Base-by-base conservation (phyloP, 2,113 vertebrate genomes). In the Trochalopteron elliotii region DNA sequence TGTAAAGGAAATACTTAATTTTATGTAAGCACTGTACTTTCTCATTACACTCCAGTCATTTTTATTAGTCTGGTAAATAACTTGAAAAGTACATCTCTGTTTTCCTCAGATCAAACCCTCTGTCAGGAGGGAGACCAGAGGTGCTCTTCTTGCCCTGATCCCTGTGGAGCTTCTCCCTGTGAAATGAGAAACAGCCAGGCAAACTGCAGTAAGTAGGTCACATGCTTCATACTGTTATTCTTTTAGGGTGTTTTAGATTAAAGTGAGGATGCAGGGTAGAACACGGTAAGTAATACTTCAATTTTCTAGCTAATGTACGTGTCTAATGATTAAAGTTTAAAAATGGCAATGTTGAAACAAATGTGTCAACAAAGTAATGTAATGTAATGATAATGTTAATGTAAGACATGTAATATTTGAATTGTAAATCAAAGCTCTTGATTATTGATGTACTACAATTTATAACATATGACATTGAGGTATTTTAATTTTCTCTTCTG, bases 171-270 rank as follows among this genome's bases (percentile, higher is more conserved):
- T 94, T 60, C 96, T 44, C 39, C 92, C 57, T 99, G 99, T 39
- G 98, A 98, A 78, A 89, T 89, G 7, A 96, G 92, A 93, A 98
- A 90, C 93, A 97, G 82, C 92, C 95, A 55, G 83, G 94, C 71
- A 91, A 98, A 98, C 97, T 99, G 99, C 95, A 98, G 99, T 99
- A 98, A 99, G 99, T 99, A 95, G 68, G 52, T 37, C 33, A 77
- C 21, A 15, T 83, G 88, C 80, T 87, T 83, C 15, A 17, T 44
- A 40, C 17, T 59, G 40, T 91, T 63, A 35, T 40, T 17, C 4
- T 18, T n/a, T 63, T 57, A 57, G 50, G 31, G 12, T 39, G 24
- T 31, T 78, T 60, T 55, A 78, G 59, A 35, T 39, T 57, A 30
- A 76, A 72, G 82, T 57, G 49, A 79, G 50, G 17, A 76, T 75